Evolutionary conservation across 2,113 vertebrate genomes (phyloP).

Genomic region (Sapajus apella): DNA sequence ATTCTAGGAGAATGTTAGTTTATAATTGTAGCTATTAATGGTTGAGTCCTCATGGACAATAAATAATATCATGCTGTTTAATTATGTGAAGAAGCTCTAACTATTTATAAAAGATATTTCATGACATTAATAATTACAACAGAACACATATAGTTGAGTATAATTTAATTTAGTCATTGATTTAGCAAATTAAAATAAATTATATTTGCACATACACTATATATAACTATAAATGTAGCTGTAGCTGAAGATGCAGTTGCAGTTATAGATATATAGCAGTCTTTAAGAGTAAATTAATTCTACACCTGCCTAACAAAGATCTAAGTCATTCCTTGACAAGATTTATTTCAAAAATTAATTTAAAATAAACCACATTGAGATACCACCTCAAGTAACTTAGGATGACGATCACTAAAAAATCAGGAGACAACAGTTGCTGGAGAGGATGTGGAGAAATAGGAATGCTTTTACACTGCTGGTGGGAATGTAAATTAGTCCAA

Average conservation of each 20-base stretch:
- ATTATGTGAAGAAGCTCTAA: conserved; percentile 25
- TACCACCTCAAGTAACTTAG: too few species aligned
- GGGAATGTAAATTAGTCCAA: too few species aligned
- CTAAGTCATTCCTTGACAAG: not conserved
- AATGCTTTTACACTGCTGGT: too few species aligned
- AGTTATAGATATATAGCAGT: not conserved
- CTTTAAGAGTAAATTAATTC: not conserved
- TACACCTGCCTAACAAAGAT: not conserved
- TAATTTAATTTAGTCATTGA: conserved; percentile 51
- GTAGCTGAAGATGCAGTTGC: not conserved
- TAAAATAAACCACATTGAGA: not conserved
- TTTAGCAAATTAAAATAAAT: conserved; percentile 32
- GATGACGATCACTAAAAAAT: too few species aligned
- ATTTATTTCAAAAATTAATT: not conserved
- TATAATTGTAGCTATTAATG: conserved; percentile 45
- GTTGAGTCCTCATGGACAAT: conserved; percentile 8
- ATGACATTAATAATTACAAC: conserved; percentile 50
- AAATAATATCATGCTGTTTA: conserved; percentile 57
- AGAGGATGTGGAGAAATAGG: too few species aligned
- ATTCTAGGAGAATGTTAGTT: conserved; percentile 28
- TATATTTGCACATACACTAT: not conserved
- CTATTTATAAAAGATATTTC: conserved; percentile 54
- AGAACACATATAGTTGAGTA: conserved; percentile 38
- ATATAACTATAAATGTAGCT: not conserved
- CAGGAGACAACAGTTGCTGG: too few species aligned